Conservation (phyloP, 2,113 vertebrate genomes). For the Aegotheles bennettii region DNA sequence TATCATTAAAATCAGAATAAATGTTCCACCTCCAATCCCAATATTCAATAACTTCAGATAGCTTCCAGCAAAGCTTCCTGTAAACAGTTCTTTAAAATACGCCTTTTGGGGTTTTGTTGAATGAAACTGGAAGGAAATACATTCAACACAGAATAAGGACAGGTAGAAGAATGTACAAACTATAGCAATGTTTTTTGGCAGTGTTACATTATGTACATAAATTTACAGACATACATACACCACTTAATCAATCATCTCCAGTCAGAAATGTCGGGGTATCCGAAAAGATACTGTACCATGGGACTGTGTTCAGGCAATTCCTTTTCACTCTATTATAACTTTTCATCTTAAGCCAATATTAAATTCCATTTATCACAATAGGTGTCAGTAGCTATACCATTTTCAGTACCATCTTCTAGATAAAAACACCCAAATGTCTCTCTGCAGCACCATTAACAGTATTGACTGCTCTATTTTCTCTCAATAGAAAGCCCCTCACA, state of each 20-base stretch:
- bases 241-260: constrained; percentile 14
- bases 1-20: not conserved
- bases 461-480: constrained; percentile 56
- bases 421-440: constrained; percentile 39
- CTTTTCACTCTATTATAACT: constrained; percentile 48
- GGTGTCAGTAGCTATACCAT: constrained; percentile 47
- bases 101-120: not conserved
- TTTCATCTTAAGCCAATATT: constrained; percentile 44
- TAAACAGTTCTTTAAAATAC: not conserved
- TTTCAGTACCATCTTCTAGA: constrained; percentile 38
- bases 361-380: constrained; percentile 59
- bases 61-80: not conserved
- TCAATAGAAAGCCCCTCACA: constrained; percentile 11
- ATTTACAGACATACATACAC: not conserved
- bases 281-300: constrained; percentile 17
- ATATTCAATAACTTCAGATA: not conserved
- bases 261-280: not conserved
- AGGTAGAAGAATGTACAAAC: not conserved
- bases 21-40: not conserved
- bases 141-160: not conserved
- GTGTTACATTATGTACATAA: not conserved
- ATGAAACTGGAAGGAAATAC: not conserved
- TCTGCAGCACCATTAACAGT: constrained; percentile 49
- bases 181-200: not conserved
- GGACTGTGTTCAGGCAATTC: constrained; percentile 22